These are phyloP conservation scores for Pentalonia nigronervosa DNA, from an alignment of 1,140 invertebrate genomes.

Conservation along the genomic window DNA sequence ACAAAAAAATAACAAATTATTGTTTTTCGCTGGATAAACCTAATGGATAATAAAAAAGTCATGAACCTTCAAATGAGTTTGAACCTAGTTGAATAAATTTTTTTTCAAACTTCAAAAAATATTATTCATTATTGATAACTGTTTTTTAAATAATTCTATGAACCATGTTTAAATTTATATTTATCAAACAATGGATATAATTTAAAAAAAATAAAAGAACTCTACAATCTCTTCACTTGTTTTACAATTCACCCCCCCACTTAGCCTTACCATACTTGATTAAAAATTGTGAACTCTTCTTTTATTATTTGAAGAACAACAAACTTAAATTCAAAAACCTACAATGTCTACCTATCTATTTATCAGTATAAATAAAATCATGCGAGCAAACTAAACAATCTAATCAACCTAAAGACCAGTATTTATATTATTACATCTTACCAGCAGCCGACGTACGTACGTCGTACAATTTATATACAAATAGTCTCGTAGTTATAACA, in stretches of 20 bases:
- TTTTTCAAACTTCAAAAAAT: background rate
- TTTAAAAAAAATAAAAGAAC: background rate
- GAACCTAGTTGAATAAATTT: background rate
- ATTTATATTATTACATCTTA: background rate
- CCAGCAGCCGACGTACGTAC: background rate
- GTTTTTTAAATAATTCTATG: background rate
- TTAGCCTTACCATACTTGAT: background rate
- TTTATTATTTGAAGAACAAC: background rate
- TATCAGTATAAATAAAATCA: background rate
- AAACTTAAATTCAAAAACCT: background rate
- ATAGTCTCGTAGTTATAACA: background rate
- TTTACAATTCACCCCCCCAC: background rate
- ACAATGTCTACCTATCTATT: background rate
- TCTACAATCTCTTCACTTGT: background rate
- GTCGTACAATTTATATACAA: background rate
- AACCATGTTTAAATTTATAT: constrained; percentile 15
- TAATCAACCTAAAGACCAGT: background rate
- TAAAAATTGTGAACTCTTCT: background rate
- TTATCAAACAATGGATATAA: background rate
- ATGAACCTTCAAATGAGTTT: background rate
- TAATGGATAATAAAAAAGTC: background rate
- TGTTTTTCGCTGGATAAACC: background rate
- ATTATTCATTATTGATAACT: background rate
- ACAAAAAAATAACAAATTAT: too few relatives aligned
- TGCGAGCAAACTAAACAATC: background rate